These are phyloP conservation scores for Aromia moschata DNA, from an alignment of 2,888 invertebrate species.

Conservation along the genomic window DNA sequence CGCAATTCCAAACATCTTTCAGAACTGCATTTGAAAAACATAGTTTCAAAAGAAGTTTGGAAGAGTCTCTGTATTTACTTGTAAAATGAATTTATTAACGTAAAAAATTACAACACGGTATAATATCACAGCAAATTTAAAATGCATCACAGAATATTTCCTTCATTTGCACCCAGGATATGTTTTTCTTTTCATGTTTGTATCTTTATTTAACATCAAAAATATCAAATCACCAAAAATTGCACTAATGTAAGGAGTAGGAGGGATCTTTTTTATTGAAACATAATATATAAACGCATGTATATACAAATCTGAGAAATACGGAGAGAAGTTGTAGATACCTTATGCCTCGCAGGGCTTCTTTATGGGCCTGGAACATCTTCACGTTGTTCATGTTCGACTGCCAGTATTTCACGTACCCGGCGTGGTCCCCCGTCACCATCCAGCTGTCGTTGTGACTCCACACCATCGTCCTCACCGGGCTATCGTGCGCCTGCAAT, in stretches of 20 bases:
- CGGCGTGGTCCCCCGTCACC: conserved; percentile 98
- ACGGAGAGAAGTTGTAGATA: conserved; percentile 68
- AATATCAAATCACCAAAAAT: conserved; percentile 38
- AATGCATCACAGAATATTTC: conserved; percentile 35
- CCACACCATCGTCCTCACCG: conserved; percentile 99
- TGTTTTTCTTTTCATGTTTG: conserved; percentile 24
- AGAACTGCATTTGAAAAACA: conserved; percentile 42
- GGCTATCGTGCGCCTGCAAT: conserved; percentile 94
- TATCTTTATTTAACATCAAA: conserved; percentile 35
- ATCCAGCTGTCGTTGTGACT: conserved; percentile 99
- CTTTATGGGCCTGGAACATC: conserved; percentile 99
- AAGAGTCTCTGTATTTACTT: conserved; percentile 51
- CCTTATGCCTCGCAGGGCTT: conserved; percentile 98
- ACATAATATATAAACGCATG: conserved; percentile 51
- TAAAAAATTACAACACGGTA: conserved; percentile 55
- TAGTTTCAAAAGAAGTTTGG: conserved; percentile 58
- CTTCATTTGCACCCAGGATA: conserved; percentile 33
- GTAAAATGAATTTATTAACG: conserved; percentile 59
- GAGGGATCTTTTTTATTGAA: conserved; percentile 61
- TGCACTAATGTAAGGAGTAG: conserved; percentile 55
- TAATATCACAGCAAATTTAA: conserved; percentile 52
- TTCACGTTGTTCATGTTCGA: conserved; percentile 99
- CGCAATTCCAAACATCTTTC: conserved; percentile 57
- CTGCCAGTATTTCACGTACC: conserved; percentile 99
- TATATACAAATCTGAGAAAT: conserved; percentile 58